These are phyloP conservation scores for Chrysaora quinquecirrha DNA, from an alignment of 30 jellyfish, hydroid and myxozoan genomes.

Conservation along the genomic window DNA sequence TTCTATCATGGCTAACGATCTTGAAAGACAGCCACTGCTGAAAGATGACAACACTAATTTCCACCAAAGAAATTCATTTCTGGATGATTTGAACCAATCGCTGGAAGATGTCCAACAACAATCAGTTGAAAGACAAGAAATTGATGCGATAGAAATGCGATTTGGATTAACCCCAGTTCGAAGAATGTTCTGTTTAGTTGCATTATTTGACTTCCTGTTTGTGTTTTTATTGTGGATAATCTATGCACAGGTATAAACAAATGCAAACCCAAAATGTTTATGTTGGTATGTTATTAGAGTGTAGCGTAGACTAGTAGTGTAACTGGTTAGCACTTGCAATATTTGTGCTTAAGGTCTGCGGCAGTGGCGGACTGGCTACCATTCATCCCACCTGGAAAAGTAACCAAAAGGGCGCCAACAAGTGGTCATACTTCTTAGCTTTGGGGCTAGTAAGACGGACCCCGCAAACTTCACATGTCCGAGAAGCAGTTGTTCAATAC, in stretches of 20 bases:
- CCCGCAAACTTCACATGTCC: too few species aligned
- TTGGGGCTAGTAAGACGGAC: too few species aligned
- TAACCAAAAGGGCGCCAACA: too few species aligned
- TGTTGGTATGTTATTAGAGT: too few species aligned
- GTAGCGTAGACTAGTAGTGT: too few species aligned
- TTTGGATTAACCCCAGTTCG: conserved; percentile 92
- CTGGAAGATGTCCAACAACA: conserved; percentile 43
- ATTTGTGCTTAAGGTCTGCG: too few species aligned
- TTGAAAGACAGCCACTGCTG: conserved; percentile 23
- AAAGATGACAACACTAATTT: neutral
- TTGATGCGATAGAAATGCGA: conserved; percentile 15
- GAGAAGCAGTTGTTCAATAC: too few species aligned
- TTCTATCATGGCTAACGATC: neutral
- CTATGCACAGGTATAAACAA: conserved; percentile 86
- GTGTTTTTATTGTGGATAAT: conserved; percentile 88
- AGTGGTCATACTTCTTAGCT: too few species aligned
- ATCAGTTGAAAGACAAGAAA: conserved; percentile 25
- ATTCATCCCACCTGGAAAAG: too few species aligned
- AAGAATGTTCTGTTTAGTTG: conserved; percentile 82
- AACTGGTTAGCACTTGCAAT: too few species aligned
- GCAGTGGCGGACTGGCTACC: too few species aligned
- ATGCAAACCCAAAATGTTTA: too few species aligned
- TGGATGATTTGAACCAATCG: conserved; percentile 20
- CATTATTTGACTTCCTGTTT: conserved; percentile 83
- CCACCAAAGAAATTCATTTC: conserved; percentile 9